Conservation (phyloP, 2,888 invertebrate genomes). For the Eurytoma californica region DNA sequence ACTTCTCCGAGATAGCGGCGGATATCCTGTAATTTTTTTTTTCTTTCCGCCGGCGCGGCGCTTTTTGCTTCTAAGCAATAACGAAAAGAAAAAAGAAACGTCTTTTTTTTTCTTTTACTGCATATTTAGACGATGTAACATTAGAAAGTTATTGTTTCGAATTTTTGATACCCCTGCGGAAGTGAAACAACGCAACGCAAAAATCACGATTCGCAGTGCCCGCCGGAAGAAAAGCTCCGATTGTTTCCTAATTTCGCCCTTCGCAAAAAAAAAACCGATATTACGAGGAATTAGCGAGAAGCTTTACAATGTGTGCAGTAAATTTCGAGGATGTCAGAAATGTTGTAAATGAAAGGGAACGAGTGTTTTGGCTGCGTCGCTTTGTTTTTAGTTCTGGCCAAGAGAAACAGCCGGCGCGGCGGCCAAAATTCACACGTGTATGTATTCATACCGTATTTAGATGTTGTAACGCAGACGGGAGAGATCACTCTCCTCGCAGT, state of each 20-base stretch:
- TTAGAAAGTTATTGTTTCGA: not conserved
- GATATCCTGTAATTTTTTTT: constrained; percentile 56
- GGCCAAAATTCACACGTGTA: not conserved
- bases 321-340: too few species aligned
- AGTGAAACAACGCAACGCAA: too few species aligned
- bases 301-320: too few species aligned
- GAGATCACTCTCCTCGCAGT: not conserved
- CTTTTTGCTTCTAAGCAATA: constrained; percentile 5
- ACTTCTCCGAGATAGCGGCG: constrained; percentile 34
- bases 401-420: too few species aligned
- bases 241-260: too few species aligned
- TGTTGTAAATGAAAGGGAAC: not conserved
- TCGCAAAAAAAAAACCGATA: too few species aligned
- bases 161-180: not conserved
- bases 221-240: too few species aligned
- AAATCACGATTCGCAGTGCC: too few species aligned
- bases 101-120: not conserved
- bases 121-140: not conserved
- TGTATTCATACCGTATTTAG: not conserved
- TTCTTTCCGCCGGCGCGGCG: constrained; percentile 16
- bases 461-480: not conserved
- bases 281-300: too few species aligned
- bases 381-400: too few species aligned
- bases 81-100: constrained; percentile 8
- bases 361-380: too few species aligned